These are phyloP conservation scores for Geophilus truncorum DNA, from an alignment of 2,888 invertebrate genomes.

Conservation along the genomic window DNA sequence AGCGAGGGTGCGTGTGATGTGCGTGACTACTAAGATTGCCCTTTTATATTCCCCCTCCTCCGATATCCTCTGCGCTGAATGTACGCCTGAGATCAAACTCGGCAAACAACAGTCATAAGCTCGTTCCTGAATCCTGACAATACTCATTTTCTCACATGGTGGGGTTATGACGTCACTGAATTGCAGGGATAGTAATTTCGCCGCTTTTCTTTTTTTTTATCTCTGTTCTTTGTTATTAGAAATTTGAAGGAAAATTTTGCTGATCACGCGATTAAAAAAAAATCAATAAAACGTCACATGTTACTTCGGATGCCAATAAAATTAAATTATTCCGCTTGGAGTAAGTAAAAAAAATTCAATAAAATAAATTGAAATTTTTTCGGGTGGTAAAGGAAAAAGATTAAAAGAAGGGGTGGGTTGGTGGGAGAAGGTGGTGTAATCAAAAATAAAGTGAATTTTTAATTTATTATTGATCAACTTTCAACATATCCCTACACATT, in stretches of 20 bases:
- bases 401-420: too few relatives aligned
- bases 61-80: neutral
- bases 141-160: neutral
- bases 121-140: neutral
- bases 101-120: slow-evolving; percentile 12
- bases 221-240: neutral
- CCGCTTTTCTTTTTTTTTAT: neutral
- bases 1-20: slow-evolving; percentile 4
- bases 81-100: neutral
- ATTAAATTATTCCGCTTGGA: neutral
- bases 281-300: neutral
- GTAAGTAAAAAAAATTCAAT: too few relatives aligned
- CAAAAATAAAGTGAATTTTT: neutral
- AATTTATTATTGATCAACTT: neutral
- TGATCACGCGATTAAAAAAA: neutral
- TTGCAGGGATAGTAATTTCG: neutral
- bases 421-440: neutral
- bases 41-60: neutral
- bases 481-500: neutral
- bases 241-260: neutral
- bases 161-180: neutral
- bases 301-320: neutral
- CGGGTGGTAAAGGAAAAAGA: too few relatives aligned
- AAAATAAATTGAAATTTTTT: too few relatives aligned
- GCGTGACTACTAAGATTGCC: slow-evolving; percentile 21